A percentile compares a stretch with the other conserved stretches of the same genome.
Evolutionary conservation across 2,888 invertebrate species (phyloP).

Genomic region (Archips xylosteana): DNA sequence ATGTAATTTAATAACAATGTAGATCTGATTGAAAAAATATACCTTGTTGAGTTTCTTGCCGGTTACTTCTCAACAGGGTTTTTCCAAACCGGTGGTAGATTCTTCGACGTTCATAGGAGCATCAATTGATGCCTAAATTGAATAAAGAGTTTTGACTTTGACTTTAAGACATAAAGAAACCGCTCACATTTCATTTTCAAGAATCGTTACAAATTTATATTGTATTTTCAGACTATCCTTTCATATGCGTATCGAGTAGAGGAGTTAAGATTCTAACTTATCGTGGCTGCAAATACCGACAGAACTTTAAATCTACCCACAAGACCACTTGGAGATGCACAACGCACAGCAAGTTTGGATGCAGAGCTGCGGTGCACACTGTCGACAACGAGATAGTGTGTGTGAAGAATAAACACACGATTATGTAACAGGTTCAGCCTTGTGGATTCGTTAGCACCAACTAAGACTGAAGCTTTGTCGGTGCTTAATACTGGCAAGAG

Average conservation of each 20-base stretch:
- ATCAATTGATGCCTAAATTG: no score
- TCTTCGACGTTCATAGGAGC: no score
- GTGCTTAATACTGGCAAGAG: no score
- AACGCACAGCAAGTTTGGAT: constrained; percentile 43
- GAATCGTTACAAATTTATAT: neutral
- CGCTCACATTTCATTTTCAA: neutral
- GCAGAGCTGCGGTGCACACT: constrained; percentile 46
- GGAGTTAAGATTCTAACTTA: constrained; percentile 15
- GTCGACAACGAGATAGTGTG: constrained; percentile 43
- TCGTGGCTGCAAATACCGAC: constrained; percentile 32
- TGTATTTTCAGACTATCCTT: neutral
- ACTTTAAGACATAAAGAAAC: no score
- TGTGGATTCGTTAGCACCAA: no score
- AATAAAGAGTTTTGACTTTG: no score
- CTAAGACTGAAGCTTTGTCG: no score
- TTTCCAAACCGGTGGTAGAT: no score
- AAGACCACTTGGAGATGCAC: constrained; percentile 46
- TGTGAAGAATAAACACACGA: constrained; percentile 46
- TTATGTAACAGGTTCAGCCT: neutral
- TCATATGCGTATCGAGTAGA: neutral
- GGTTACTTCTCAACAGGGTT: no score
- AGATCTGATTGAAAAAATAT: no score
- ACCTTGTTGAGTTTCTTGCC: no score
- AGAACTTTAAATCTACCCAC: neutral
- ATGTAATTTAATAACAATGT: no score